Evolutionary conservation across 2,888 invertebrate species (phyloP).

Genomic region (Lasioglossum zephyrum): DNA sequence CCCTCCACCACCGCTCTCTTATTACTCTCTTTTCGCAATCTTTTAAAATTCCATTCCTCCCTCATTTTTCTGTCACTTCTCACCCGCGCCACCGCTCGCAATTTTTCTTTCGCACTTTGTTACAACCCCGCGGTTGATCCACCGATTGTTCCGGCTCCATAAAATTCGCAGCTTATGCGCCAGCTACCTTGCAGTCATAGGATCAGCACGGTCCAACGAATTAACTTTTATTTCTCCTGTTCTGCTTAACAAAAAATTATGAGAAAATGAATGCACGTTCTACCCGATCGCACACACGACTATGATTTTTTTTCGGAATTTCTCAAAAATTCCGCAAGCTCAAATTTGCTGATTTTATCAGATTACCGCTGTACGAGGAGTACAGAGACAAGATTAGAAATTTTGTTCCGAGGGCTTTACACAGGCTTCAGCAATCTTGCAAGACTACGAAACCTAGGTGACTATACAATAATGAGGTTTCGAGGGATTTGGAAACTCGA

Average conservation of each 20-base stretch:
- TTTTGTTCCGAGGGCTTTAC: neutral
- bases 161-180: neutral
- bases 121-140: neutral
- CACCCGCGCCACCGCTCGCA: neutral
- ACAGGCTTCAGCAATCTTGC: neutral
- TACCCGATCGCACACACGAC: neutral
- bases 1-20: neutral
- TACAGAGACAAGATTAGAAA: neutral
- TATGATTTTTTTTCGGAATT: neutral
- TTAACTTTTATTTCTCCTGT: neutral
- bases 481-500: neutral
- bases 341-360: neutral
- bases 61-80: constrained; percentile 6
- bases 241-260: no score
- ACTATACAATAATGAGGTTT: neutral
- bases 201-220: neutral
- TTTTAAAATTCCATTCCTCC: constrained; percentile 12
- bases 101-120: constrained; percentile 2
- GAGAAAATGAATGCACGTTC: neutral
- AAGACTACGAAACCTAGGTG: neutral
- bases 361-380: no score
- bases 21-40: constrained; percentile 10
- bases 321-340: neutral
- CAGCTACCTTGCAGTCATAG: neutral
- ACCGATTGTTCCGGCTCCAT: neutral